Evolutionary conservation across 1,140 invertebrate species (phyloP), one percentile per base, ranked within the genome.

Genomic region (Melanaphis sacchari): DNA sequence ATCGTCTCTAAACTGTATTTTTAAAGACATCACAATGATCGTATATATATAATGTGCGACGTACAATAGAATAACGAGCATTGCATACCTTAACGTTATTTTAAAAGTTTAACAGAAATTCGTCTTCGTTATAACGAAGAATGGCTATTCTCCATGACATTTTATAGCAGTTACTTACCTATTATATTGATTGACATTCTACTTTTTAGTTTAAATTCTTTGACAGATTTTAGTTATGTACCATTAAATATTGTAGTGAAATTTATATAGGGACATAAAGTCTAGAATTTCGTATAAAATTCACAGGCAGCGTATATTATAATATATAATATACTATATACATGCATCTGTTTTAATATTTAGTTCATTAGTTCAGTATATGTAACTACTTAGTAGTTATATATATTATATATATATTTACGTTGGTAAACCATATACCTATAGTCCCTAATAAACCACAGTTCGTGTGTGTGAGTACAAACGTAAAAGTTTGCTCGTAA

Each of bases 401-500:
- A 22, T 82, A 82, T 85, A 43, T 8, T 43, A 43, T 21, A 49
- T n/a, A 21, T 43, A 87, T 21, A 41, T n/a, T 66, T 41, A 85
- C 41, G 18, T 49, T 49, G 46, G 15, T 49, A 41, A 41, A n/a
- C 41, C 31, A 26, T 84, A 36, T 22, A 54, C 22, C 7, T 40
- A 38, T 66, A 66, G 31, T 66, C 59, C 59, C 11, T n/a, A 22
- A 11, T 18, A 66, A 24, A n/a, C 46, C 46, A 11, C 26, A n/a
- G 88, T 66, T 66, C 52, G 89, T 59, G 52, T 90, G 38, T n/a
- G 18, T 9, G 21, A 76, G n/a, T n/a, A 21, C 18, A 59, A 41
- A n/a, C 38, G 18, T 38, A 66, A 90, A 90, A 66, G 49, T 90
- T 90, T 41, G 52, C 88, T 90, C 88, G 38, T 90, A 90, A 90